Evolutionary conservation across 2,888 invertebrate genomes (phyloP).

Genomic region (Melieria picta): DNA sequence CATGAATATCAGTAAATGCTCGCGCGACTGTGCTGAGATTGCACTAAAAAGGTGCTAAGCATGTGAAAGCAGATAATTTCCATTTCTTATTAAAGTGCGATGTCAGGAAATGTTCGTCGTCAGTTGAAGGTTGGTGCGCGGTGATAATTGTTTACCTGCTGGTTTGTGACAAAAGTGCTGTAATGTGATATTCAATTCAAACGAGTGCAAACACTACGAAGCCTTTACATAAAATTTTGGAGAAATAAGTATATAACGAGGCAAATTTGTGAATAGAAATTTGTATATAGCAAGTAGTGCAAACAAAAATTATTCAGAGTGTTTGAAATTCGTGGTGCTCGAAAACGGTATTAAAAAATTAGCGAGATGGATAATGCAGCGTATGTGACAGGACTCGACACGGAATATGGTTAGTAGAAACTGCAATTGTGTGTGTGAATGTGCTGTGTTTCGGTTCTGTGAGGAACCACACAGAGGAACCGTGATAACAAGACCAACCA

Average conservation of each 20-base stretch:
- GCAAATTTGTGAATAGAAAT: not conserved
- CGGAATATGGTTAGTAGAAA: slow-evolving; percentile 46
- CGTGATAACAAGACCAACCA: too few species aligned
- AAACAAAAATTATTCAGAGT: not conserved
- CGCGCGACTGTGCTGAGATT: too few species aligned
- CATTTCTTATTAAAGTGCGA: slow-evolving; percentile 23
- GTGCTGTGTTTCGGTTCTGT: too few species aligned
- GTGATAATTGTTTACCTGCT: not conserved
- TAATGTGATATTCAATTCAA: slow-evolving; percentile 16
- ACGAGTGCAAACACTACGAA: not conserved
- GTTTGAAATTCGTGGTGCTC: not conserved
- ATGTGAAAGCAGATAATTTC: not conserved
- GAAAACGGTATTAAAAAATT: slow-evolving; percentile 8
- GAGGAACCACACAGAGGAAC: too few species aligned
- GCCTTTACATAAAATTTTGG: not conserved
- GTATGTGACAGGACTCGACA: slow-evolving; percentile 52
- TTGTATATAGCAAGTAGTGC: not conserved
- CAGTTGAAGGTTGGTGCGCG: slow-evolving; percentile 17
- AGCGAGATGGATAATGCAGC: slow-evolving; percentile 55
- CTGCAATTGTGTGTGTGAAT: not conserved
- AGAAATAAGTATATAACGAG: not conserved
- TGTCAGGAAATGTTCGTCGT: slow-evolving; percentile 11
- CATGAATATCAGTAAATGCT: too few species aligned
- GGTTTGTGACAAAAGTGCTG: slow-evolving; percentile 18
- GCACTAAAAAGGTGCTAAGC: too few species aligned